Evolutionary conservation across 2,888 invertebrate species (phyloP), one percentile per base, ranked within the genome.

Genomic region (Toxonevra muliebris): DNA sequence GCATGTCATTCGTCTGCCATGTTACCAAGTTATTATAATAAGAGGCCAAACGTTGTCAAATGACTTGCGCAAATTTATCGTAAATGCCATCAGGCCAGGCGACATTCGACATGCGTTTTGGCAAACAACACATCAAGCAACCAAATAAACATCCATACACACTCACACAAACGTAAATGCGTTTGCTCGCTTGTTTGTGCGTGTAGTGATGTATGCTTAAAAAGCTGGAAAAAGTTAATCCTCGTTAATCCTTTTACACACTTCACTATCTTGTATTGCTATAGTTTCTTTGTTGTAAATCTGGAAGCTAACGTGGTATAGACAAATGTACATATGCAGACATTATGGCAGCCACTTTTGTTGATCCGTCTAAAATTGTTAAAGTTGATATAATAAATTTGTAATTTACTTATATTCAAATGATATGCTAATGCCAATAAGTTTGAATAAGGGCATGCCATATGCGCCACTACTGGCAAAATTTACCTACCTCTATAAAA

Each of bases 61-160:
- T 80, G 79, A 80, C 76, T 80, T 79, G 79, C 77, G 79, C 80
- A 79, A 81, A 80, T 81, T 81, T 82, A 82, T 82, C 80, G 82
- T 76, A 80, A 81, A 79, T 79, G 77, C 77, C 79, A 81, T 82
- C 82, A 79, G 76, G 74, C 69, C 66, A 66, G 66, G 55, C 66
- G 72, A 66, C 54, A 63, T 30, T 52, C 42, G 17, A 41, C 59
- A 30, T 30, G 30, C 30, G 30, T 30, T 30, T 30, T 30, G 30
- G 30, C 30, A 30, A 30, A 30, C 30, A 30, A 30, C 30, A 30
- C 7, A 30, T 30, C 30, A 30, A 30, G 30, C 7, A 30, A 30
- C 30, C 30, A 30, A 30, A 30, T 30, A 30, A 30, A 30, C 30
- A 30, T 30, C 2, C 30, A 30, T 7, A 30, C 7, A 30, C 30